Evolutionary conservation across 1,140 invertebrate species (phyloP), one percentile per base, ranked within the genome.

Genomic region (Melitaea cinxia): DNA sequence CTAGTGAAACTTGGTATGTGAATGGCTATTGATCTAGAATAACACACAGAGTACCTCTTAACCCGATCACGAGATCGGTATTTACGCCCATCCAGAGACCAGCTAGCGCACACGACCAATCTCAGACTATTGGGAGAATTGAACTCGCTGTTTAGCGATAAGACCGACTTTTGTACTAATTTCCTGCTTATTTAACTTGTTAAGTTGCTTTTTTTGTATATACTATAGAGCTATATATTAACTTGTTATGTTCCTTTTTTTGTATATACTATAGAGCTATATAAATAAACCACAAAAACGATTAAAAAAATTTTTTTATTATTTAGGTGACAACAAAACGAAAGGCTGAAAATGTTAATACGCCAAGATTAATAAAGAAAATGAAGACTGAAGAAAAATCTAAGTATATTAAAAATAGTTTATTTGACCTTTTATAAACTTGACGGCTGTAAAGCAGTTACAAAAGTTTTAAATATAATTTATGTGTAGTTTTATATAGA

Each of bases 341-440:
- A 55, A 91, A 90, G 70, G 84, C 85, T 15, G 83, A 86, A 10
- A 81, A 74, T 39, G 33, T 68, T 10, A 73, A 74, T 5, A 91
- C 89, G 12, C 86, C 90, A 1, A 77, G 67, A 65, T 70, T 89
- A 2, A 73, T 91, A 5, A 91, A 91, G 69, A 91, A 91, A 80
- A 74, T 89, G 57, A 90, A 82, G 71, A 77, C 82, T 59, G 78
- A 85, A 62, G 80, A 89, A 28, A 78, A 73, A 33, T 54, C 71
- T 39, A 79, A 60, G 37, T 37, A 19, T 55, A 66, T 72, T 19
- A 87, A 76, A 65, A 83, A 67, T 56, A 91, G 85, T 76, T 73
- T 91, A 55, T 75, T 91, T 62, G 88, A 91, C 52, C 82, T 83
- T 73, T 70, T 91, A n/a, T 82, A 84, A 59, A 68, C 55, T 53